These are phyloP conservation scores for Leucoraja erinaceus DNA, from an alignment of 2,113 vertebrate genomes.

Conservation along the genomic window DNA sequence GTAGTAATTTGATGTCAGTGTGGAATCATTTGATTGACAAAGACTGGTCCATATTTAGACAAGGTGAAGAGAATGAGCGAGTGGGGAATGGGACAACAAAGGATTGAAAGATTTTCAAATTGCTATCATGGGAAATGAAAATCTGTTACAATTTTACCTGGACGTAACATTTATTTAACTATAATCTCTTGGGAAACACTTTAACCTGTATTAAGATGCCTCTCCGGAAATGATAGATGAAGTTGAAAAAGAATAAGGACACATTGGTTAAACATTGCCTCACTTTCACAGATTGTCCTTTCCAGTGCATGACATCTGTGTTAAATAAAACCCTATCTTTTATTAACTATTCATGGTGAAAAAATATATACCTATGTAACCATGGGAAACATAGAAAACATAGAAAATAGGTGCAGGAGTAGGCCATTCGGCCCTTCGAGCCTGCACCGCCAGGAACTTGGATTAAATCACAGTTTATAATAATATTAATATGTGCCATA, in stretches of 20 bases:
- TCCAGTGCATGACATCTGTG: not conserved
- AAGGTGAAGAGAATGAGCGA: constrained; percentile 7
- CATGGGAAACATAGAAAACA: no score
- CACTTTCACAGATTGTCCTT: not conserved
- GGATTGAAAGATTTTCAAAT: not conserved
- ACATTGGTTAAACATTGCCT: not conserved
- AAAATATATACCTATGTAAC: not conserved
- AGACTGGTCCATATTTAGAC: not conserved
- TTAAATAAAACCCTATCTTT: not conserved
- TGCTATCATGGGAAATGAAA: constrained; percentile 20
- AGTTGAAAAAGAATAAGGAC: not conserved
- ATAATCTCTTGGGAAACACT: constrained; percentile 3
- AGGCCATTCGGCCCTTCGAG: no score
- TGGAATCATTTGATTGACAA: not conserved
- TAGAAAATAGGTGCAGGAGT: no score
- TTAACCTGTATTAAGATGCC: not conserved
- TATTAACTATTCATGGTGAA: constrained; percentile 5
- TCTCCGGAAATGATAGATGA: constrained; percentile 22
- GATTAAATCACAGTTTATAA: not conserved
- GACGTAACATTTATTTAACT: not conserved
- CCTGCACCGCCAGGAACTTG: no score
- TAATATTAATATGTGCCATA: not conserved
- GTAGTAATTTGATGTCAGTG: not conserved
- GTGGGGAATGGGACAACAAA: not conserved
- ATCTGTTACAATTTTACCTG: not conserved